These are phyloP conservation scores for Mesoligia furuncula DNA, from an alignment of 2,888 invertebrate genomes.

Conservation along the genomic window DNA sequence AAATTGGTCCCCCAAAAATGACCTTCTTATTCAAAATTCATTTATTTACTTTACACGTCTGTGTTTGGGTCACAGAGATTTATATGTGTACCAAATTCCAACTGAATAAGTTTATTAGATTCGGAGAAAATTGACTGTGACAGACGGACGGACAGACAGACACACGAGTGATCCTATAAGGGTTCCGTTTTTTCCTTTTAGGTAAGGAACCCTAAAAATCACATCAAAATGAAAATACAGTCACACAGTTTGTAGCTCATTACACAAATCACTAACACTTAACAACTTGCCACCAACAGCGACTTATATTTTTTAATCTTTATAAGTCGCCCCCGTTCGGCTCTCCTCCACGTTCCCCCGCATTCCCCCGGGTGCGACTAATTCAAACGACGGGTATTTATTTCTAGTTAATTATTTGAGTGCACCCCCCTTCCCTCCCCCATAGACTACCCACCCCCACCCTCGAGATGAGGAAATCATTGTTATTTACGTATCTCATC, in stretches of 20 bases:
- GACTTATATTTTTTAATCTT: constrained; percentile 51
- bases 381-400: constrained; percentile 72
- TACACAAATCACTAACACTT: constrained; percentile 3
- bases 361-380: constrained; percentile 66
- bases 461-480: constrained; percentile 55
- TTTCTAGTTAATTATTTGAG: constrained; percentile 76
- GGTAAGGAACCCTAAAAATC: too few species aligned
- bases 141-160: too few species aligned
- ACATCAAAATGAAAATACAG: not conserved
- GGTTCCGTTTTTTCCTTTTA: too few species aligned
- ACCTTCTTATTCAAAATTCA: too few species aligned
- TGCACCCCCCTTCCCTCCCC: constrained; percentile 52
- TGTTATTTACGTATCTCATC: constrained; percentile 68
- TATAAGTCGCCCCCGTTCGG: constrained; percentile 23
- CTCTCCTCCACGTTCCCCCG: constrained; percentile 4
- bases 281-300: constrained; percentile 1
- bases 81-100: too few species aligned
- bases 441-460: not conserved
- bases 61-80: too few species aligned
- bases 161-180: too few species aligned
- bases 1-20: too few species aligned
- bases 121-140: too few species aligned
- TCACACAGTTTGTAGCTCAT: not conserved
- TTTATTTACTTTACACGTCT: too few species aligned
- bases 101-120: too few species aligned